Conservation (phyloP, 2,888 invertebrate genomes). For the Thecocarcelia acutangulata region DNA sequence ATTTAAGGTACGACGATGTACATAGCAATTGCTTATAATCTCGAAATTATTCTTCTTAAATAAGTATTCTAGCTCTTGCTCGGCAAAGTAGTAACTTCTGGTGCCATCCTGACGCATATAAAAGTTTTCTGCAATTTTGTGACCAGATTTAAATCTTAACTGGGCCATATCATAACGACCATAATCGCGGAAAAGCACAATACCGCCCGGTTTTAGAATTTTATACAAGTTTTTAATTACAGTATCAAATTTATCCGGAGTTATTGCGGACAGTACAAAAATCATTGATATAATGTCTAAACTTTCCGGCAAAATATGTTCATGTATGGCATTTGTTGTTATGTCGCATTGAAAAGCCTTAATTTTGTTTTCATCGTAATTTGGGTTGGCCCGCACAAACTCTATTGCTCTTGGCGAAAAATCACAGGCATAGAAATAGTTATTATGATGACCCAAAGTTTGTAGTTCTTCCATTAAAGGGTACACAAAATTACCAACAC, state of each 20-base stretch:
- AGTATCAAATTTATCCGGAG: slow-evolving; percentile 89
- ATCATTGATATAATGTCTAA: slow-evolving; percentile 94
- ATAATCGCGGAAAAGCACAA: slow-evolving; percentile 95
- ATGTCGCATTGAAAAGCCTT: slow-evolving; percentile 93
- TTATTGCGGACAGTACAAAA: slow-evolving; percentile 97
- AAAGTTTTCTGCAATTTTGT: slow-evolving; percentile 95
- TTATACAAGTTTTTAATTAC: slow-evolving; percentile 86
- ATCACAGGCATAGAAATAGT: slow-evolving; percentile 93
- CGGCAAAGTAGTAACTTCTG: slow-evolving; percentile 91
- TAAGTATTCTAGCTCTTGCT: slow-evolving; percentile 86
- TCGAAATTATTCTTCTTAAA: slow-evolving; percentile 88
- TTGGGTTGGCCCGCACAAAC: slow-evolving; percentile 87
- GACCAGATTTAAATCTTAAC: slow-evolving; percentile 94
- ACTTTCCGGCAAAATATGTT: slow-evolving; percentile 82
- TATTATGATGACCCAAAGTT: slow-evolving; percentile 78
- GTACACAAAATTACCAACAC: slow-evolving; percentile 97
- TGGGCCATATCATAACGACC: slow-evolving; percentile 98
- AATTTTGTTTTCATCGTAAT: slow-evolving; percentile 86
- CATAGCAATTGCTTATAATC: slow-evolving; percentile 87
- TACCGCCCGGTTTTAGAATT: slow-evolving; percentile 88
- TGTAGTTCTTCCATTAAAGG: slow-evolving; percentile 92
- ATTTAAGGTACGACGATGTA: slow-evolving; percentile 94
- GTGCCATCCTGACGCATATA: slow-evolving; percentile 99
- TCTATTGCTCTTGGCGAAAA: slow-evolving; percentile 95
- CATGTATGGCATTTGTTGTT: slow-evolving; percentile 85